Conservation (phyloP, 2,888 invertebrate genomes). For the Shargacucullia verbasci region DNA sequence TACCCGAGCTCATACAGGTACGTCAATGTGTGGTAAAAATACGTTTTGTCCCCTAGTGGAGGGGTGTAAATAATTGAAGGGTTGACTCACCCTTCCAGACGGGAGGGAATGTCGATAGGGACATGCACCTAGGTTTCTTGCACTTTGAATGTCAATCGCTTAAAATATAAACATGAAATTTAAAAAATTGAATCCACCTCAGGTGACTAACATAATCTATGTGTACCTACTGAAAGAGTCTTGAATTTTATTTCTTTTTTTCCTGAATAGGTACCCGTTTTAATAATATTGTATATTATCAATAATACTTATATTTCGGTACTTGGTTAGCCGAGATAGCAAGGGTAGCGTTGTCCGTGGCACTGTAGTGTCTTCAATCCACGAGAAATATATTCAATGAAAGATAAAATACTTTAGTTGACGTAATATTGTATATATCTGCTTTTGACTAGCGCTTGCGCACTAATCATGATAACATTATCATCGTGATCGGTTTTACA, state of each 20-base stretch:
- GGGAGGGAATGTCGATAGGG: conserved; percentile 66
- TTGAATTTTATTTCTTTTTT: too few relatives aligned
- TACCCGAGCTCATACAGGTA: neutral
- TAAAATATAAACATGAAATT: conserved; percentile 13
- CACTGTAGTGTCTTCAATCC: too few relatives aligned
- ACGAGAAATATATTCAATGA: too few relatives aligned
- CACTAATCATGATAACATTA: too few relatives aligned
- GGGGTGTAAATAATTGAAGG: conserved; percentile 71
- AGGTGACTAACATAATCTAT: neutral
- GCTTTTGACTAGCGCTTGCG: neutral
- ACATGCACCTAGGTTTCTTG: conserved; percentile 46
- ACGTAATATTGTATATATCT: neutral
- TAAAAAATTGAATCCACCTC: neutral
- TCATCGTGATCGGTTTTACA: neutral
- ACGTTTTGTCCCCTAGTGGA: conserved; percentile 47
- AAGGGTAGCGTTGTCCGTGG: too few relatives aligned
- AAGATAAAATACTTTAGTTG: too few relatives aligned
- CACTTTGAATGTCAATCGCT: conserved; percentile 31
- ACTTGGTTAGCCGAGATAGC: too few relatives aligned
- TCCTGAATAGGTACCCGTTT: too few relatives aligned
- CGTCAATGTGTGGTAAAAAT: conserved; percentile 27
- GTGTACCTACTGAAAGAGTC: too few relatives aligned
- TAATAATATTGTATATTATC: too few relatives aligned
- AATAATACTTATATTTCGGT: too few relatives aligned
- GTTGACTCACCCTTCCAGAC: conserved; percentile 76